These are phyloP conservation scores for Drosophila sproati DNA, from an alignment of 1,140 invertebrate species.

Conservation along the genomic window DNA sequence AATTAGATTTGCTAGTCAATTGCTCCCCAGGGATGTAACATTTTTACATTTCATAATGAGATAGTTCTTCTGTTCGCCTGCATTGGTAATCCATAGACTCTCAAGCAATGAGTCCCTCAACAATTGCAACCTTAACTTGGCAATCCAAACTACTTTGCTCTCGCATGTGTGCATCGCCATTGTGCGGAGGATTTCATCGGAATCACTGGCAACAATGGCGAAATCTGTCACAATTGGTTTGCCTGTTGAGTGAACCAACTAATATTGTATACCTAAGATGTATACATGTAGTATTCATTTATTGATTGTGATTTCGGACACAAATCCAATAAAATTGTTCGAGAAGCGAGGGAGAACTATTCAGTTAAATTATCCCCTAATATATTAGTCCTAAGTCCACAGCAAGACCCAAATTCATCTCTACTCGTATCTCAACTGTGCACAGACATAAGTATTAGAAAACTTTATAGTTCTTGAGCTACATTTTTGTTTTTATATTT, in stretches of 20 bases:
- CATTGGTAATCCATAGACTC: background rate
- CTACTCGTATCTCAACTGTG: conserved; percentile 23
- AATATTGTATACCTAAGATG: conserved; percentile 12
- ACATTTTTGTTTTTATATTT: conserved; percentile 1
- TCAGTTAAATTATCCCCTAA: background rate
- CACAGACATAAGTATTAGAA: conserved; percentile 6
- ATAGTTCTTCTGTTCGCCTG: background rate
- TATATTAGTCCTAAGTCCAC: no score
- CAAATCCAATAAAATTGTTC: background rate
- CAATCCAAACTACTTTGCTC: conserved; percentile 30
- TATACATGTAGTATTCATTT: background rate
- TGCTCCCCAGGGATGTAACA: conserved; percentile 15
- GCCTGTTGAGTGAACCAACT: background rate
- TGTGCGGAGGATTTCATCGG: conserved; percentile 38
- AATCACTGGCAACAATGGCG: conserved; percentile 42
- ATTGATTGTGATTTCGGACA: background rate
- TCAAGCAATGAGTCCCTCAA: conserved; percentile 51
- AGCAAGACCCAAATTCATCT: background rate
- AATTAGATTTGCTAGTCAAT: conserved; percentile 46
- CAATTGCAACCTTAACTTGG: conserved; percentile 43
- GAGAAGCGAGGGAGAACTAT: background rate
- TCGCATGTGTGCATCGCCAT: conserved; percentile 40
- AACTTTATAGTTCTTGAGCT: background rate
- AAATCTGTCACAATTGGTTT: conserved; percentile 16
- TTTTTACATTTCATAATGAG: conserved; percentile 26